Percentiles rank a stretch among this genome's conserved stretches.
Conservation (phyloP, 2,888 invertebrate genomes). For the Caenorhabditis sp. region DNA sequence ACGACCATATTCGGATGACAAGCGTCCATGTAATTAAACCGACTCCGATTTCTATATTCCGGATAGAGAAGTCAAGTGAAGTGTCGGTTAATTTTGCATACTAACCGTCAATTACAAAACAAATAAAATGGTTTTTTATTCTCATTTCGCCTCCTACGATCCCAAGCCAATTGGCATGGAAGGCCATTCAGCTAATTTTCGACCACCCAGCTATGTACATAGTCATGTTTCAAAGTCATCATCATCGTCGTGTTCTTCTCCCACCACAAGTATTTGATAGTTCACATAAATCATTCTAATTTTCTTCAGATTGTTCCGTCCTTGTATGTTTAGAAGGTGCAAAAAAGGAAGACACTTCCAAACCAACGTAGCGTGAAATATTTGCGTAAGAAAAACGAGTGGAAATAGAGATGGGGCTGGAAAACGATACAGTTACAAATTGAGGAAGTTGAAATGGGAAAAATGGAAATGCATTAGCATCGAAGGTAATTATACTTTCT, state of each 20-base stretch:
- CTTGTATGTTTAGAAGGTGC: slow-evolving; percentile 52
- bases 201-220: slow-evolving; percentile 49
- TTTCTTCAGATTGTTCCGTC: slow-evolving; percentile 47
- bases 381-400: slow-evolving; percentile 26
- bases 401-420: neutral
- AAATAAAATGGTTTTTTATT: slow-evolving; percentile 58
- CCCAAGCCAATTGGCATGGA: slow-evolving; percentile 56
- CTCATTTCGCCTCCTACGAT: slow-evolving; percentile 6
- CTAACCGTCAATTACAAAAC: slow-evolving; percentile 66
- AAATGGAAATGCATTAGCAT: slow-evolving; percentile 58
- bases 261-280: slow-evolving; percentile 23
- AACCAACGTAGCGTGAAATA: slow-evolving; percentile 58
- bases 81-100: slow-evolving; percentile 60
- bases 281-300: slow-evolving; percentile 59
- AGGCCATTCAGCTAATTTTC: slow-evolving; percentile 64
- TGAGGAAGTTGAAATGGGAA: slow-evolving; percentile 17
- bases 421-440: slow-evolving; percentile 42
- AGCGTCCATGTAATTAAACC: slow-evolving; percentile 49
- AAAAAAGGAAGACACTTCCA: slow-evolving; percentile 52
- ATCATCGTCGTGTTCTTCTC: neutral
- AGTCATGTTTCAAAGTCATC: slow-evolving; percentile 60
- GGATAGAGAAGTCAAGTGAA: slow-evolving; percentile 20
- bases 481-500: slow-evolving; percentile 32
- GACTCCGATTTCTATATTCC: slow-evolving; percentile 46
- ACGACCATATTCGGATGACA: slow-evolving; percentile 57